Conservation (phyloP, 2,888 invertebrate species). For the Drosophila aldrichi region DNA sequence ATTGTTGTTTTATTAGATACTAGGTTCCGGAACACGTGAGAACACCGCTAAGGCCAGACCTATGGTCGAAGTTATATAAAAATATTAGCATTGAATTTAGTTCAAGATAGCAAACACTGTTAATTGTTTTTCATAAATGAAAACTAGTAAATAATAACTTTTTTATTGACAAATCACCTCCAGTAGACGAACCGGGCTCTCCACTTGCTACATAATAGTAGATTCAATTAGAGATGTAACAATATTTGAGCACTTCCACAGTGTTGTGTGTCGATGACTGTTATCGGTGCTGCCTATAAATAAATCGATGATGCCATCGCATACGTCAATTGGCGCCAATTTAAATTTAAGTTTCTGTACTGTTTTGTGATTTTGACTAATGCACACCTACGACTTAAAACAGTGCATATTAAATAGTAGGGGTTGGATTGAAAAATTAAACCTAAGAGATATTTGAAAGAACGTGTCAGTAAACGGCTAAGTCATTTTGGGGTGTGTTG, state of each 20-base stretch:
- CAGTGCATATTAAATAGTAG: background rate
- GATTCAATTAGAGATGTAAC: constrained; percentile 1
- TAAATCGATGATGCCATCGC: background rate
- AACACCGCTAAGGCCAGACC: background rate
- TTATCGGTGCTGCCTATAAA: background rate
- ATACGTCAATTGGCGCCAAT: background rate
- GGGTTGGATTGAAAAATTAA: background rate
- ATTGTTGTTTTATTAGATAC: constrained; percentile 37
- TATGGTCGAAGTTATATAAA: background rate
- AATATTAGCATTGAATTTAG: background rate
- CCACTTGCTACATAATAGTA: constrained; percentile 5
- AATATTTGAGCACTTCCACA: background rate
- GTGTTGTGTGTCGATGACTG: background rate
- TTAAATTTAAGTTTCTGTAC: background rate
- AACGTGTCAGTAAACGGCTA: background rate
- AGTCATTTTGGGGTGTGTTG: background rate
- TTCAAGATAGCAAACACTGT: background rate
- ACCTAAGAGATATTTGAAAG: background rate
- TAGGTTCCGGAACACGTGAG: constrained; percentile 33
- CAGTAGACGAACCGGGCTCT: background rate
- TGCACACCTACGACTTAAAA: background rate
- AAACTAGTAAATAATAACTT: background rate
- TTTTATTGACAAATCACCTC: constrained; percentile 4
- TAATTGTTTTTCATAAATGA: background rate
- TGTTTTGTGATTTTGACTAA: background rate